Evolutionary conservation across 2,888 invertebrate genomes (phyloP), one percentile per base, ranked within the genome.

Genomic region (Hirtodrosophila confusa): DNA sequence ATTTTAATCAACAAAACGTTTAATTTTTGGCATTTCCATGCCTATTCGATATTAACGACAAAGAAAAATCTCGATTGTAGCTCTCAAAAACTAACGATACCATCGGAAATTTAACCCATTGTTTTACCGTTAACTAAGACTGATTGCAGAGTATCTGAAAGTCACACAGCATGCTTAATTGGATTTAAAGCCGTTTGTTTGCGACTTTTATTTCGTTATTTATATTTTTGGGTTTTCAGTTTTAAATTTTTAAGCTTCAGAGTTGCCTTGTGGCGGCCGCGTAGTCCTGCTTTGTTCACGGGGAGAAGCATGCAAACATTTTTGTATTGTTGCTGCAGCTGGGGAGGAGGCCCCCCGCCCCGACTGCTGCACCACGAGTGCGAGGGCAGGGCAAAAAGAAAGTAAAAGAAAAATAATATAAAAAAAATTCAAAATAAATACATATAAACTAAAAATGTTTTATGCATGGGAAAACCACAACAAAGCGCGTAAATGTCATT

Each of bases 401-500:
- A 24, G n/a, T 7, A 11, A 23, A 17, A 33, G 8, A 35, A 37
- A 61, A 47, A 55, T 17, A 37, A 23, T 6, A 33, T 6, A 33
- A 50, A 53, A 31, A 37, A 49, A 49, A 54, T 27, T 1, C 3
- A n/a, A 40, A n/a, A 50, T 12, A 60, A 66, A 50, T 54, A 58
- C 50, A 61, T 62, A 65, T 50, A 71, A 83, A 78, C 78, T 74
- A 83, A 74, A 79, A 85, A 86, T 86, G 86, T 86, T 85, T 86
- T 85, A 80, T 85, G 84, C 86, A 84, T 84, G 84, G 72, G 69
- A 66, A 70, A 76, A 84, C 84, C 84, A 86, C 86, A 86, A 84
- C 86, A 84, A 84, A 86, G 84, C 84, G 84, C 84, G 84, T 84
- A 84, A 84, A 84, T 86, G 86, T 86, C 84, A 84, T 86, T 84